These are phyloP conservation scores for Sesamia inferens DNA, from an alignment of 2,888 invertebrate species.

Conservation along the genomic window DNA sequence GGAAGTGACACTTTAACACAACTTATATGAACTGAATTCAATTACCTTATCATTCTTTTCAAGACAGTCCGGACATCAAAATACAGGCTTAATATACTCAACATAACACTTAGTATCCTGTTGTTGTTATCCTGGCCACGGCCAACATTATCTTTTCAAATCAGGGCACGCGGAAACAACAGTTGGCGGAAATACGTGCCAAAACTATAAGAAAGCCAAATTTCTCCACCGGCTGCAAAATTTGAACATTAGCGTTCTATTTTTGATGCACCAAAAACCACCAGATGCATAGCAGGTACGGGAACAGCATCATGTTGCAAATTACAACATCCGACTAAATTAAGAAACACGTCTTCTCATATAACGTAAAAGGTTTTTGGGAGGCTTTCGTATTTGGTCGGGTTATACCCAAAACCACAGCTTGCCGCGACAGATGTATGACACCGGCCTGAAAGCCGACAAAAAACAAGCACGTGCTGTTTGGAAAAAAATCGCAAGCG, in stretches of 20 bases:
- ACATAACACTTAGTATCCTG: not conserved
- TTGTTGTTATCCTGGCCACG: slow-evolving; percentile 21
- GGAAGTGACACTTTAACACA: not conserved
- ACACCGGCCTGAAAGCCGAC: slow-evolving; percentile 83
- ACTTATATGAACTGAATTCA: not conserved
- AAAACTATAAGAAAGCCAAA: slow-evolving; percentile 60
- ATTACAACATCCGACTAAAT: slow-evolving; percentile 75
- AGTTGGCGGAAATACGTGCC: slow-evolving; percentile 67
- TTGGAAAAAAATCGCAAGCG: slow-evolving; percentile 85
- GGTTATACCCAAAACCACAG: slow-evolving; percentile 82
- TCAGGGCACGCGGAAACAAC: slow-evolving; percentile 50
- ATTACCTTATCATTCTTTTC: not conserved
- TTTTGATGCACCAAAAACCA: slow-evolving; percentile 84
- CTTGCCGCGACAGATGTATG: slow-evolving; percentile 87
- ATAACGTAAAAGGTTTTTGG: slow-evolving; percentile 3
- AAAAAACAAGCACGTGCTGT: slow-evolving; percentile 87
- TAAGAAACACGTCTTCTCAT: slow-evolving; percentile 30
- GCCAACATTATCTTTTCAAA: slow-evolving; percentile 42
- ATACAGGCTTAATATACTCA: not conserved
- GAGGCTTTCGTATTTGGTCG: slow-evolving; percentile 65
- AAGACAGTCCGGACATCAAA: not conserved
- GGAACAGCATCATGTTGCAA: slow-evolving; percentile 86
- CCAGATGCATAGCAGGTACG: slow-evolving; percentile 88
- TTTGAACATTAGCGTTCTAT: slow-evolving; percentile 76
- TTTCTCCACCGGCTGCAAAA: slow-evolving; percentile 66